A percentile compares a stretch with the other conserved stretches of the same genome.
These are phyloP conservation scores for Orthonyx spaldingii DNA, from an alignment of 2,113 vertebrate species.

Conservation along the genomic window DNA sequence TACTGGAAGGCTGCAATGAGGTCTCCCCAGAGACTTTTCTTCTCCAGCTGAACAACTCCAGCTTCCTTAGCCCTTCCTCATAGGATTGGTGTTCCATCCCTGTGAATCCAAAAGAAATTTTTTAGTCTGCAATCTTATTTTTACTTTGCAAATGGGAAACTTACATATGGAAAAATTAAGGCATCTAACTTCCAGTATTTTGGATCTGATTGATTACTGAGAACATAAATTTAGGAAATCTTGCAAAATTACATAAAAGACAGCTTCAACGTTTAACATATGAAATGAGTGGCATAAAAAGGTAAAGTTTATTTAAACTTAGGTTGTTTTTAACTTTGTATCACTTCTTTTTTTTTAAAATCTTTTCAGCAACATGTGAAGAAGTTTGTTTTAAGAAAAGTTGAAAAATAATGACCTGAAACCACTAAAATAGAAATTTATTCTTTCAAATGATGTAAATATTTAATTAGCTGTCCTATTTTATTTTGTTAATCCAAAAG, in stretches of 20 bases:
- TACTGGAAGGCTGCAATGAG: neutral
- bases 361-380: neutral
- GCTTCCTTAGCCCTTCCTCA: neutral
- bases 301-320: accelerated
- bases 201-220: neutral
- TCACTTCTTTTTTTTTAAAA: neutral
- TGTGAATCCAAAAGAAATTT: neutral
- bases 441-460: neutral
- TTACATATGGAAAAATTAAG: neutral
- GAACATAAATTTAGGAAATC: neutral
- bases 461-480: neutral
- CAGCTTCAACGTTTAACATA: neutral
- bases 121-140: neutral
- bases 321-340: neutral
- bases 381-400: neutral
- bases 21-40: neutral
- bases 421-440: neutral
- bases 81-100: neutral
- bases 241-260: neutral
- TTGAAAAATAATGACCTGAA: neutral
- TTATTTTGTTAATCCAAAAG: neutral
- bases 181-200: neutral
- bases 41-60: neutral
- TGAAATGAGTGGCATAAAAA: neutral
- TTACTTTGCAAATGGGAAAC: neutral